A percentile compares a stretch with the other conserved stretches of the same genome.
These are phyloP conservation scores for Steatornis caripensis DNA, from an alignment of 2,113 vertebrate species.

Conservation along the genomic window DNA sequence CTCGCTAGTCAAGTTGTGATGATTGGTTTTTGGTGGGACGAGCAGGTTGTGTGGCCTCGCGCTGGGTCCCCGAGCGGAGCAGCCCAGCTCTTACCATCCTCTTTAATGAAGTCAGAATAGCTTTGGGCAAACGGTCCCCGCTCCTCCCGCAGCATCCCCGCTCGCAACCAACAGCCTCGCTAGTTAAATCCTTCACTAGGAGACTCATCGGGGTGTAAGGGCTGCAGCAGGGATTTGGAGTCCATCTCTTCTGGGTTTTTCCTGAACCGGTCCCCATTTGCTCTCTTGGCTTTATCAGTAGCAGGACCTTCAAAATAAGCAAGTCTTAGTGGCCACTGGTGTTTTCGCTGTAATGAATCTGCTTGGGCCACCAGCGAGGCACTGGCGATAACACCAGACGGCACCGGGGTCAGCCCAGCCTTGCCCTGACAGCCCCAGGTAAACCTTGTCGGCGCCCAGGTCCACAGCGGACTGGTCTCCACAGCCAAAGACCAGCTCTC, in stretches of 20 bases:
- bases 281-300: background rate
- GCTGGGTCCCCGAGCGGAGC: background rate
- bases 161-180: background rate
- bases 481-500: background rate
- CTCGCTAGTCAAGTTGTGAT: background rate
- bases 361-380: background rate
- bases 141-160: accelerated
- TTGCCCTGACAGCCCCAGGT: background rate
- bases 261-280: accelerated
- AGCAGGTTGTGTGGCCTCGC: background rate
- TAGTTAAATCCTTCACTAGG: background rate
- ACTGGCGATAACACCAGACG: background rate
- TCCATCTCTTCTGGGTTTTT: background rate
- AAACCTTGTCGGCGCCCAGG: background rate
- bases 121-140: background rate
- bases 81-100: background rate
- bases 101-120: background rate
- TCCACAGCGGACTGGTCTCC: background rate
- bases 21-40: background rate
- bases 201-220: background rate
- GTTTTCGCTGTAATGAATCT: background rate
- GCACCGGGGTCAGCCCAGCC: background rate
- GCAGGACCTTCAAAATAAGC: background rate
- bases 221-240: background rate
- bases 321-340: background rate